Percentiles rank a stretch among this genome's conserved stretches.
Conservation (phyloP, 2,113 vertebrate genomes). For the Muscicapa adusta region DNA sequence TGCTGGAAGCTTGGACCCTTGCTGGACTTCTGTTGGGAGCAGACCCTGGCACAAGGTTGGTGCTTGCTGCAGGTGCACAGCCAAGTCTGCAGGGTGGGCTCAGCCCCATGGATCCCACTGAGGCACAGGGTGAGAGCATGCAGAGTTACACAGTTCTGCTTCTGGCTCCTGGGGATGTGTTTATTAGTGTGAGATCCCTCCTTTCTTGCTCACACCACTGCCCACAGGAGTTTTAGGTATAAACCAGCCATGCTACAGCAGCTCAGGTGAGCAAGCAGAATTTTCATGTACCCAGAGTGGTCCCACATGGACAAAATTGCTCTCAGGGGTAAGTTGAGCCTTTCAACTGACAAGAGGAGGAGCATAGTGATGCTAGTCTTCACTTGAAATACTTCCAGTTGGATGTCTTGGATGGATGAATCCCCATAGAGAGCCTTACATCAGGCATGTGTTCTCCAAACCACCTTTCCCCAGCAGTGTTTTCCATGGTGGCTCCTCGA, state of each 20-base stretch:
- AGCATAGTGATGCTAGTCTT: not conserved
- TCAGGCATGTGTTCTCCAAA: not conserved
- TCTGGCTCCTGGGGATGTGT: not conserved
- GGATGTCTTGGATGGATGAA: not conserved
- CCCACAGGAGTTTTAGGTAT: not conserved
- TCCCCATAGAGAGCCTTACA: fast-evolving
- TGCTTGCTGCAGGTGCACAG: not conserved
- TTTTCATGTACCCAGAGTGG: not conserved
- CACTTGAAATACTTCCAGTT: not conserved
- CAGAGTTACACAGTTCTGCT: not conserved
- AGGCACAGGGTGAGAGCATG: fast-evolving
- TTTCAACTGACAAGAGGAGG: not conserved
- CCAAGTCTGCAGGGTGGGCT: not conserved
- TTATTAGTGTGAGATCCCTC: not conserved
- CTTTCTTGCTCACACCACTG: not conserved
- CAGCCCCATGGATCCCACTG: not conserved
- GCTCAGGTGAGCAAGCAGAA: not conserved
- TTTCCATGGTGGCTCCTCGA: not conserved
- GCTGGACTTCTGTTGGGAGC: not conserved
- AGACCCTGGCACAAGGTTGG: not conserved
- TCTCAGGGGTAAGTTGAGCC: not conserved
- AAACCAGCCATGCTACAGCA: not conserved
- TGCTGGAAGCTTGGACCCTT: not conserved
- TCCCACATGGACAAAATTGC: not conserved
- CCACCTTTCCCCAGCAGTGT: not conserved